Conservation (phyloP, 1,140 invertebrate genomes). For the Drosophila tropicalis region DNA sequence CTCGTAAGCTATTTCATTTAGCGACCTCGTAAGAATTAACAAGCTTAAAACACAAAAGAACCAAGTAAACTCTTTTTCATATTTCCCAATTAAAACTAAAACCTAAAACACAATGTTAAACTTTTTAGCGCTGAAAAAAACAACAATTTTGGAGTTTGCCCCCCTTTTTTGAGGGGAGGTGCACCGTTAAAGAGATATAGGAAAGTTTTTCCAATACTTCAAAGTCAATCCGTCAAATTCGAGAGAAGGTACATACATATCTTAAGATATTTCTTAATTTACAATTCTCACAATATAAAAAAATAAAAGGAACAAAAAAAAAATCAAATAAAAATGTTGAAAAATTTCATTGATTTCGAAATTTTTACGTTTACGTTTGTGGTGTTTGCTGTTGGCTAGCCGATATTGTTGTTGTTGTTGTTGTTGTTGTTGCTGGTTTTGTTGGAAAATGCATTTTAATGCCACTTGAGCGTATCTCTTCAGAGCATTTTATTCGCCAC, state of each 20-base stretch:
- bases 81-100: too few species aligned
- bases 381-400: constrained; percentile 1
- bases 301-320: not conserved
- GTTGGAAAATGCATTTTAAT: constrained; percentile 57
- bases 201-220: too few species aligned
- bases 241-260: not conserved
- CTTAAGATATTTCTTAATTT: not conserved
- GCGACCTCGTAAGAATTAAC: too few species aligned
- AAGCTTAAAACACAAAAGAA: too few species aligned
- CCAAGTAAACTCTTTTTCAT: too few species aligned
- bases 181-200: too few species aligned
- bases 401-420: constrained; percentile 21
- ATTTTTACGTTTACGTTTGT: not conserved
- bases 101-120: too few species aligned
- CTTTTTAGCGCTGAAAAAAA: too few species aligned
- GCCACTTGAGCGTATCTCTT: constrained; percentile 59
- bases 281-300: not conserved
- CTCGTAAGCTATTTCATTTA: too few species aligned
- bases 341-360: constrained; percentile 10
- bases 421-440: constrained; percentile 27
- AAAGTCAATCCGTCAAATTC: too few species aligned
- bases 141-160: too few species aligned
- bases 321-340: not conserved
- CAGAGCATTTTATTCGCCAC: constrained; percentile 65
- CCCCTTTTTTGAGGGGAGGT: too few species aligned